phyloP scores from a whole-genome alignment of 2,888 invertebrate species.

The Andrena dorsata region DNA sequence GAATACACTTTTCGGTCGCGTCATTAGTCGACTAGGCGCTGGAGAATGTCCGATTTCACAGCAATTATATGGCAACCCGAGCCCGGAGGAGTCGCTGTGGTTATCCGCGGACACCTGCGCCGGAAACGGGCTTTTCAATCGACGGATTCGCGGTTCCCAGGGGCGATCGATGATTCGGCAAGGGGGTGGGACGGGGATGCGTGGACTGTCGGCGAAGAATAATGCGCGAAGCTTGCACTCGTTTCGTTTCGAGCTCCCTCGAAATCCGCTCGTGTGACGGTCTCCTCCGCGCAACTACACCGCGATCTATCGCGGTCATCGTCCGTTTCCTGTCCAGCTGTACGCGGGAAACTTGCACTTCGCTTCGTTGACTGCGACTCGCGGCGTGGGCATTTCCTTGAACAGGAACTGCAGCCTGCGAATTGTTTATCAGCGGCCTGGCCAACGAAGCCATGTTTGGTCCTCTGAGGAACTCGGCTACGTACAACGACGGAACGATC shows the following conservation, averaged over 20 bases:
- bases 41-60: neutral
- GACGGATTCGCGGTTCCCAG: slow-evolving; percentile 3
- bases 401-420: neutral
- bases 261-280: neutral
- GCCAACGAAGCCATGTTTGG: slow-evolving; percentile 3
- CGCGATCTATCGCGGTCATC: slow-evolving; percentile 43
- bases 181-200: neutral
- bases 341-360: slow-evolving; percentile 26
- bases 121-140: slow-evolving; percentile 3
- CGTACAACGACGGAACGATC: neutral
- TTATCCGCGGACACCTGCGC: neutral
- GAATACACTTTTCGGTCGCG: neutral
- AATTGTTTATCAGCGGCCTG: too few species aligned
- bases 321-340: slow-evolving; percentile 26
- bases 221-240: slow-evolving; percentile 3
- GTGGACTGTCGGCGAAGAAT: neutral
- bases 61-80: neutral
- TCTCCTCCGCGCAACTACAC: neutral
- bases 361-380: neutral
- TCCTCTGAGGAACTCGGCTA: neutral
- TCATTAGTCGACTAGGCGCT: neutral
- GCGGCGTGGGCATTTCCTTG: neutral
- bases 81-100: too few species aligned
- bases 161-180: slow-evolving; percentile 12
- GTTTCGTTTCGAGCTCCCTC: slow-evolving; percentile 3